Conservation (phyloP, 2,113 vertebrate species). For the Corythornis cristatus region DNA sequence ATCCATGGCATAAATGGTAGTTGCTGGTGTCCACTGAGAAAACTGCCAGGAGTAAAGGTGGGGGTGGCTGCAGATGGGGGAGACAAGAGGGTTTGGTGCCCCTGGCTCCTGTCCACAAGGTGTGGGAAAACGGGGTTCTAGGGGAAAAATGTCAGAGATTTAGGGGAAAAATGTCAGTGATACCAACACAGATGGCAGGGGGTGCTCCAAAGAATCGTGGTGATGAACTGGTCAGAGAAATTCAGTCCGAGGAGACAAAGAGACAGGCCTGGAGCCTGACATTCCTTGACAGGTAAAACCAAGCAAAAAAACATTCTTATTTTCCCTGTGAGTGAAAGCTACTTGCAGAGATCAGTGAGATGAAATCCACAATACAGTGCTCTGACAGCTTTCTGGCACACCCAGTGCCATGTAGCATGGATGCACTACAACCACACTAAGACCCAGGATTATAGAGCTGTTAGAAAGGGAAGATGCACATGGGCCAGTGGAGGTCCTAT, state of each 20-base stretch:
- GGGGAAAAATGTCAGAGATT: too few relatives aligned
- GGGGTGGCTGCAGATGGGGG: too few relatives aligned
- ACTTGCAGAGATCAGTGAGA: not conserved
- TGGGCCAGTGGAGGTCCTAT: not conserved
- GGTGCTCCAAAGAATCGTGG: too few relatives aligned
- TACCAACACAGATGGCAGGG: too few relatives aligned
- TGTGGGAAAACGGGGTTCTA: too few relatives aligned
- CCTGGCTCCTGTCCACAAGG: too few relatives aligned
- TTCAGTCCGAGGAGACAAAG: too few relatives aligned
- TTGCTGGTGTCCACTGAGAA: not conserved
- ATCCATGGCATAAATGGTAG: not conserved
- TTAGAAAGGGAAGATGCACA: not conserved
- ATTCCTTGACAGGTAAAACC: not conserved
- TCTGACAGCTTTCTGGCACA: not conserved
- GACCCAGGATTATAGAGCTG: not conserved
- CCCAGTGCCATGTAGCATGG: not conserved
- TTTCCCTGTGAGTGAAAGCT: not conserved
- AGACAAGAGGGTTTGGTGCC: too few relatives aligned
- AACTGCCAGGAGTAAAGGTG: too few relatives aligned
- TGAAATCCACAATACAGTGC: not conserved
- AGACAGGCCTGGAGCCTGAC: not conserved
- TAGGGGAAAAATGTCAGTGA: too few relatives aligned
- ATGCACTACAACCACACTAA: not conserved
- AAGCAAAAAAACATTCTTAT: constrained; percentile 10
- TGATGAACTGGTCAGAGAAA: too few relatives aligned